phyloP scores from a whole-genome alignment of 2,113 vertebrate species.

The Thamnaconus septentrionalis region DNA sequence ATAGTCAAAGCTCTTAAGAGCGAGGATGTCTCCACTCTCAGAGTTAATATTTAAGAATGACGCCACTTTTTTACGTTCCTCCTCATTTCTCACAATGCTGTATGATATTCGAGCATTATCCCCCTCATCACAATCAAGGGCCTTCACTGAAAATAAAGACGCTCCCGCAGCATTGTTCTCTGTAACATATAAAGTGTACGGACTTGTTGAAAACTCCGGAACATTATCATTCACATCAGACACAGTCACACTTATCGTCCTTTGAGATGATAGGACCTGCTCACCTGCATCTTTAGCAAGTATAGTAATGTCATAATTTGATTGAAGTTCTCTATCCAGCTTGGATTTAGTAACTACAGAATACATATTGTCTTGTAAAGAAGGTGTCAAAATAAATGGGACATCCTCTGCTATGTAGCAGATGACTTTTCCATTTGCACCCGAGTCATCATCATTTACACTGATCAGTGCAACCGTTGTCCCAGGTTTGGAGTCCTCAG shows the following conservation, averaged over 20 bases:
- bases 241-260: constrained; percentile 61
- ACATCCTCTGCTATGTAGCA: constrained; percentile 52
- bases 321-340: constrained; percentile 70
- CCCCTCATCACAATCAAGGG: constrained; percentile 55
- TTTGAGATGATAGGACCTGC: constrained; percentile 43
- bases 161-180: constrained; percentile 66
- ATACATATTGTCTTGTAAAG: constrained; percentile 69
- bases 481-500: constrained; percentile 65
- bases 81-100: constrained; percentile 36
- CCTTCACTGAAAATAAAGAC: constrained; percentile 58
- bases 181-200: constrained; percentile 53
- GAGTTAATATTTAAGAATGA: constrained; percentile 60
- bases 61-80: constrained; percentile 10
- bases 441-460: constrained; percentile 66
- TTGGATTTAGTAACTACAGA: constrained; percentile 65
- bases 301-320: constrained; percentile 64
- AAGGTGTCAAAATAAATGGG: constrained; percentile 63
- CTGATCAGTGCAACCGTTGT: constrained; percentile 69
- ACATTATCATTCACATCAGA: constrained; percentile 74
- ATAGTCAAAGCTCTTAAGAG: constrained; percentile 59
- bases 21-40: constrained; percentile 55
- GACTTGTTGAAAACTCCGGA: constrained; percentile 54
- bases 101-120: constrained; percentile 69
- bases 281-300: constrained; percentile 62
- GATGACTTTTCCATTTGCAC: constrained; percentile 62